Evolutionary conservation across 2,113 vertebrate species (phyloP), one percentile per base, ranked within the genome.

Genomic region (Todiramphus saurophagus): DNA sequence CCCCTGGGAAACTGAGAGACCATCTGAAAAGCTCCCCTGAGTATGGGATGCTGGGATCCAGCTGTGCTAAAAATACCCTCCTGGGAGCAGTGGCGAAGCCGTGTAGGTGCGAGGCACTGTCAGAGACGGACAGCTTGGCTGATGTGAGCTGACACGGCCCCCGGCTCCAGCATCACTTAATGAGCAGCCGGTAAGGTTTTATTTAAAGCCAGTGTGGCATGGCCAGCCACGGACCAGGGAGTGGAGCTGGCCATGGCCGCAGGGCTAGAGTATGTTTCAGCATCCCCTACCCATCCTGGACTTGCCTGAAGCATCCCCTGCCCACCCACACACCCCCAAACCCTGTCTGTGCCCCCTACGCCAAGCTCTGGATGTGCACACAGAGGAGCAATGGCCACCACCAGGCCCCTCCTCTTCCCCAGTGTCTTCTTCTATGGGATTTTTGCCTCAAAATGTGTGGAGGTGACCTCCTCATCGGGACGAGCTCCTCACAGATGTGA

Each of bases 21-120:
- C 0, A 8, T 27, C 27, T 41, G 0, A 2, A 62, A 35, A 35
- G 35, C n/a, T 0, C 2, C 20, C 16, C 48, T 4, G 31, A 6
- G 58, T 1, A 5, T 3, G 5, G 46, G 39, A 25, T 41, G 63
- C 59, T 5, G 5, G 25, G 37, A 17, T 24, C 9, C 59, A 74
- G 69, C 28, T 7, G 2, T 0, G 5, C 67, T 90, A 87, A 95
- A 83, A 90, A 81, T 84, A 39, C 53, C 72, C 56, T 59, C 0
- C 9, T 2, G 33, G 0, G 3, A 2, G 19, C 1, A 1, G 84
- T 0, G 0, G 37, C 0, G 1, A 73, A 77, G 87, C 64, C 6
- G 1, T 60, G 82, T 83, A 87, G 92, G 93, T 90, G 90, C 0
- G 13, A 90, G 70, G 90, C 1, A 2, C 46, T 2, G 1, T 39